Evolutionary conservation across 2,888 invertebrate species (phyloP), one percentile per base, ranked within the genome.

Genomic region (Anticlea derivata): DNA sequence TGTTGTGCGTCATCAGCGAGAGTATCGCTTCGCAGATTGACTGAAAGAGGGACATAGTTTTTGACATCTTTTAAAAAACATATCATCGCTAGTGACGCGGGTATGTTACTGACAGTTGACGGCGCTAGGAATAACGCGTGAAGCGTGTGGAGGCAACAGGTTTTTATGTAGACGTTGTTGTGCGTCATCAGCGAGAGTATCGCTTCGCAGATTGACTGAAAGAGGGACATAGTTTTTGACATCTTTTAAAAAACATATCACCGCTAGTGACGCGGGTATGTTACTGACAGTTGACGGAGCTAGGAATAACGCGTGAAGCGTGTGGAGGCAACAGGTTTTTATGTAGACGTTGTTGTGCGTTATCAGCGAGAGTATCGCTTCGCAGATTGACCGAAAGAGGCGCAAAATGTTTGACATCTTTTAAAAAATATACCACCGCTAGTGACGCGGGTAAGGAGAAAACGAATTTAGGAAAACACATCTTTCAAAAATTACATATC

Each of bases 101-200:
- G 91, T 41, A 96, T 68, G 54, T 90, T 91, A 58, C 81, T 75
- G 0, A 74, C 13, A 38, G 81, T 96, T 96, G 80, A 76, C 0
- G 95, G 93, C 43, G 93, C 91, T 0, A 92, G 81, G 75, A 98
- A 96, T 51, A 98, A 79, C 1, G 95, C 92, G 79, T 97, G 95
- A 0, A 98, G 81, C 0, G 95, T 94, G 89, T 97, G 96, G 52
- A 98, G 92, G 41, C 96, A 95, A 69, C 95, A 95, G 0, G 96
- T 95, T 29, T 95, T 95, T 5, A 97, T 93, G 65, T 97, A 90
- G 23, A 95, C 93, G 80, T 97, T 96, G 71, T 96, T 95, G 53
- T 97, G 92, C 0, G 96, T 95, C 96, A 98, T 97, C 3, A 97
- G 92, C 0, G 95, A 94, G 1, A 98, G 91, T 30, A 98, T 92